phyloP scores from a whole-genome alignment of 2,113 vertebrate species.

The Halichoerus grypus region DNA sequence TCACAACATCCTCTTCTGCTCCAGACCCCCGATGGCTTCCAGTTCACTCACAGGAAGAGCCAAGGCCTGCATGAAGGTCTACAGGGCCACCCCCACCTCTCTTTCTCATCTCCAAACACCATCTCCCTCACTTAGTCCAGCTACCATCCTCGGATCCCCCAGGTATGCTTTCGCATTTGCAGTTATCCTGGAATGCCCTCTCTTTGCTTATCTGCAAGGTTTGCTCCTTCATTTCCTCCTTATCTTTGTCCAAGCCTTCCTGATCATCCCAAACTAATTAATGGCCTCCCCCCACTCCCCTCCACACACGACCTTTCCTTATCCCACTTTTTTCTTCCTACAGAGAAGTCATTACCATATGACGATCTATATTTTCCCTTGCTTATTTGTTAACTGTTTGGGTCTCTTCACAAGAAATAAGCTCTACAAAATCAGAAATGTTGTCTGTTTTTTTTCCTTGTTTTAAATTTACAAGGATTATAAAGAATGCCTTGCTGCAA shows the following conservation, averaged over 20 bases:
- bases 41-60: background rate
- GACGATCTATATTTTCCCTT: background rate
- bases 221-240: background rate
- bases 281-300: background rate
- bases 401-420: background rate
- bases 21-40: accelerated
- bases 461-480: background rate
- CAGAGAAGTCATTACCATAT: background rate
- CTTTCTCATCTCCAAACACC: background rate
- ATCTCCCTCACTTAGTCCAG: background rate
- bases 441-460: background rate
- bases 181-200: background rate
- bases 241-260: background rate
- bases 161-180: background rate
- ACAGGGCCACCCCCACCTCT: background rate
- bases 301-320: background rate
- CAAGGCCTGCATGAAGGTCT: no score
- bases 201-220: background rate
- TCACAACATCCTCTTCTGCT: background rate
- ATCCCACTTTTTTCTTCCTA: background rate
- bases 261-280: background rate
- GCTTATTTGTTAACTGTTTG: background rate
- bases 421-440: background rate
- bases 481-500: no score
- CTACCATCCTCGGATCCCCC: background rate